Base-by-base conservation (phyloP, 2,888 invertebrate species). In the Oithona nana region DNA sequence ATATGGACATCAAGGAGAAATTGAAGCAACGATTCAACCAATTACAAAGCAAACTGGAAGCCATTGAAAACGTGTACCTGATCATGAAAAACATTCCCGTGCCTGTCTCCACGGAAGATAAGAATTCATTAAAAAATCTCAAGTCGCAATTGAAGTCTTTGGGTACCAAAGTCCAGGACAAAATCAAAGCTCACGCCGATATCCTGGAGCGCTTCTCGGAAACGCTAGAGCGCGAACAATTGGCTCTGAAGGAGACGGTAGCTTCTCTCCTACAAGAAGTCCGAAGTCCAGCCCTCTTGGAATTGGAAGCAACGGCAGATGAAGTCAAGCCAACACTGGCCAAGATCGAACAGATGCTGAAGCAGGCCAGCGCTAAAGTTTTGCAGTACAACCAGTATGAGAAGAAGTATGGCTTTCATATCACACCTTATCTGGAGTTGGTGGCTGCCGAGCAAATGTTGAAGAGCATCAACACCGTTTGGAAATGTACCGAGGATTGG, bases 61-160 rank as follows among this genome's bases (percentile, higher is more conserved):
- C 22, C 49, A 59, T 59, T 28, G 28, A 28, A 16, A 48, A 49
- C 22, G 59, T 59, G 8, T 59, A 48, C 29, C 28, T n/a, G 22
- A 59, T 59, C 24, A 59, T 59, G 59, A 49, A 49, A n/a, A 49
- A 59, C 20, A 59, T 59, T 24, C 59, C 59, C 26, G 24, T 59
- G 20, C 49, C 59, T 22, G 29, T 59, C 16, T 49, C 59, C 1
- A 24, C 59, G 11, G 59, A 59, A 11, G 59, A 59, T n/a, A 49
- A 28, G 20, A 59, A 22, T 24, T 20, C 48, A 22, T 24, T 59
- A 24, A 59, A 50, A 28, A 30, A 48, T n/a, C 59, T 59, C 24
- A 59, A 59, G 26, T 39, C 59, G 1, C 24, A 8, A 22, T 22
- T 59, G 59, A 59, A 28, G 13, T 11, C 49, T n/a, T 22, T 59